Evolutionary conservation across 2,888 invertebrate genomes (phyloP).

Genomic region (Luperina testacea): DNA sequence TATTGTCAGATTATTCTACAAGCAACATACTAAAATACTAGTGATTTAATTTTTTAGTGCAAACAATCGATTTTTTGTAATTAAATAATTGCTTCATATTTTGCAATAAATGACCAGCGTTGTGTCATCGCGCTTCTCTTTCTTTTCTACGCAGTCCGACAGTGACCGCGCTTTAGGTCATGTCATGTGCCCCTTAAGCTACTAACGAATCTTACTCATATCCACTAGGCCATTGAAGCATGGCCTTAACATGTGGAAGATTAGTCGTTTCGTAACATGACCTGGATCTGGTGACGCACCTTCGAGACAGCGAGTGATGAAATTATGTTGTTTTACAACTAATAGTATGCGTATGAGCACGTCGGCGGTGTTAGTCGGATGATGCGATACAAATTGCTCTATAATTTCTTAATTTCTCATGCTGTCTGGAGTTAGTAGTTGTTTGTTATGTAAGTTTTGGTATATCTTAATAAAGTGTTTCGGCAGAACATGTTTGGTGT

Average conservation of each 20-base stretch:
- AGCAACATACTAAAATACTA: no score
- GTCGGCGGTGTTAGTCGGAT: conserved; percentile 55
- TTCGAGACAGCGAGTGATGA: conserved; percentile 65
- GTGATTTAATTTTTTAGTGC: no score
- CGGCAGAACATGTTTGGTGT: background rate
- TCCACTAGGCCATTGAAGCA: conserved; percentile 56
- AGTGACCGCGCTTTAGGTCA: no score
- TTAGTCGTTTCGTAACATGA: conserved; percentile 70
- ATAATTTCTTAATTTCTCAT: conserved; percentile 61
- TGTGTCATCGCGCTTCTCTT: no score
- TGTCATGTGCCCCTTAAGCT: conserved; percentile 2
- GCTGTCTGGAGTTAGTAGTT: conserved; percentile 28
- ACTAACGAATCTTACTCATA: conserved; percentile 43
- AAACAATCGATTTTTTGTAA: no score
- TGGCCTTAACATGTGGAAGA: conserved; percentile 66
- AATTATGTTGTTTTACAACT: conserved; percentile 70
- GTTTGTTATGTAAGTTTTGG: conserved; percentile 35
- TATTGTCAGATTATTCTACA: no score
- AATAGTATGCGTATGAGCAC: conserved; percentile 59
- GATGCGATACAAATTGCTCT: conserved; percentile 60
- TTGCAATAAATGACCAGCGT: no score
- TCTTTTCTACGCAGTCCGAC: no score
- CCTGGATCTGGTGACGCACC: conserved; percentile 71
- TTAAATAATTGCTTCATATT: no score
- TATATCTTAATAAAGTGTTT: conserved; percentile 21